Base-by-base conservation (phyloP, 1,140 invertebrate species). In the Aphelenchoides fujianensis region DNA sequence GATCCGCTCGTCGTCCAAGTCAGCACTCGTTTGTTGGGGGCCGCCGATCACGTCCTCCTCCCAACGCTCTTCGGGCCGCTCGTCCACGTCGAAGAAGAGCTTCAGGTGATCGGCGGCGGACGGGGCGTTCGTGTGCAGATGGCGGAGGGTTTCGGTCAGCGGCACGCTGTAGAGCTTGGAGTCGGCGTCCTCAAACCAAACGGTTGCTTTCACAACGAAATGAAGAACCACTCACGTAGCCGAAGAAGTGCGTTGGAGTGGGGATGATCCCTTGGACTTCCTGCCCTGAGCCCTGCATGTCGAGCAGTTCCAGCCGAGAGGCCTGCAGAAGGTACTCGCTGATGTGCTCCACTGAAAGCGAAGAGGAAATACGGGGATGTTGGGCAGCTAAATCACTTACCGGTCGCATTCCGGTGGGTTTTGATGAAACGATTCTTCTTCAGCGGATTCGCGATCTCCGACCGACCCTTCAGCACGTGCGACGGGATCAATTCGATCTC, bases 311-410 rank as follows among this genome's bases (percentile, higher is more conserved):
- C 19, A 30, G 16, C 53, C 36, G 63, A 34, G n/a, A 12, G 12
- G 34, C 7, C n/a, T 66, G 34, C 1, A 16, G 32, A 1, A 71
- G 69, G 32, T 19, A 72, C 16, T 73, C 68, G 69, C 69, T 71
- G 9, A 71, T 23, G 54, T 74, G 69, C 73, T 71, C 37, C 16
- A 71, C 69, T 71, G 34, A 66, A 68, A 69, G n/a, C 23, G 68
- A 69, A 69, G 1, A 27, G 19, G n/a, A n/a, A n/a, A n/a, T 69
- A 69, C 2, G 27, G 30, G 27, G 53, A 66, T 69, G 59, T 1
- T 3, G n/a, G 16, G 23, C 16, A 66, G 2, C n/a, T 16, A 66
- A 28, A n/a, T 16, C 37, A 32, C 69, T 71, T 71, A 71, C 69
- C 30, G 19, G 69, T 73, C 9, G 16, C 54, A n/a, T 71, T 53